Evolutionary conservation across 2,888 invertebrate genomes (phyloP), one percentile per base, ranked within the genome.

Genomic region (Melitaea athalia): DNA sequence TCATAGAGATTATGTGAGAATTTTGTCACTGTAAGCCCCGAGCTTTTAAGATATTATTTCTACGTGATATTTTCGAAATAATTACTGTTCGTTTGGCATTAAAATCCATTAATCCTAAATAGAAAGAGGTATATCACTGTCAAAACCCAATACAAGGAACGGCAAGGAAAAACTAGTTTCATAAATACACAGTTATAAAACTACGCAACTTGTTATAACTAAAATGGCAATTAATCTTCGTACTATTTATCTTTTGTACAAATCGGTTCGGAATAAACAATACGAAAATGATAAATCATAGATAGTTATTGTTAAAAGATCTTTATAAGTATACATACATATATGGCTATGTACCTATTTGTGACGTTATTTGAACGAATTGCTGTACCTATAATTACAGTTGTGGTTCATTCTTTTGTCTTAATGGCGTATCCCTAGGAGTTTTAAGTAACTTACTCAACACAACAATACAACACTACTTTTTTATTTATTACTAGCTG

Each of bases 251-350:
- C 14, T 31, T 55, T 33, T 31, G 33, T 12, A 24, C 24, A 24
- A 24, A 52, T 24, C 24, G 17, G 31, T 33, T 55, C 33, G 33
- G 53, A 55, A 55, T 33, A n/a, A 14, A 33, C 7, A n/a, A 12
- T 33, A 33, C 33, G 53, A 55, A 7, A 38, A 38, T 53, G 12
- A 53, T 53, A 24, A 53, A 53, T 15, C 15, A 52, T 24, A 14
- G 53, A 33, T 55, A 55, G 31, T 33, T 55, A 15, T 57, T 57
- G 57, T 57, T 57, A 15, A 57, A 57, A 38, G 45, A 64, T 59
- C 15, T 50, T 49, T 12, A 45, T 15, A 55, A 47, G 24, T 11
- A 49, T n/a, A 38, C 14, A n/a, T 38, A 38, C 8, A 38, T 5
- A 7, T 7, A 38, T 38, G 38, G 38, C 5, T 8, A 7, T 17